Percentiles rank a stretch among this genome's conserved stretches.
These are phyloP conservation scores for Volucella inanis DNA, from an alignment of 2,888 invertebrate species.

Conservation along the genomic window DNA sequence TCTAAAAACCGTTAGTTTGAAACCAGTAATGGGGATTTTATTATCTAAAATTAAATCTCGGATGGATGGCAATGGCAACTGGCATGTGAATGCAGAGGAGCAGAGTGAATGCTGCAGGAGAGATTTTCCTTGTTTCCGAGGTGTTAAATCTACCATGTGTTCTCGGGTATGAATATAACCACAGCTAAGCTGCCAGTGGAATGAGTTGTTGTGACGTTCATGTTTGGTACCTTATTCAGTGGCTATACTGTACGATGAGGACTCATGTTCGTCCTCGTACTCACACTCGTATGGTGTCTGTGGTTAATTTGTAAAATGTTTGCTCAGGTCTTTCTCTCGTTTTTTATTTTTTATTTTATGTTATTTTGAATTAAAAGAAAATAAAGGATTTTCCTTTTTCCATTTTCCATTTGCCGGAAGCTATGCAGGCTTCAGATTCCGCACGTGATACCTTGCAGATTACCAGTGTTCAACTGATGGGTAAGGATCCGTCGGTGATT, in stretches of 20 bases:
- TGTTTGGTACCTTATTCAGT: neutral
- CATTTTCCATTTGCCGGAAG: conserved; percentile 49
- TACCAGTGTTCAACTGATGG: conserved; percentile 55
- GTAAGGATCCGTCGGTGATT: conserved; percentile 49
- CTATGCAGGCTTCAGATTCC: conserved; percentile 50
- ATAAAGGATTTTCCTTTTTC: conserved; percentile 21
- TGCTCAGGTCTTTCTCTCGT: conserved; percentile 22
- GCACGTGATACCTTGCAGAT: conserved; percentile 56
- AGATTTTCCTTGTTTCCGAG: conserved; percentile 69
- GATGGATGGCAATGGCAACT: conserved; percentile 54
- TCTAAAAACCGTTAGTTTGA: conserved; percentile 53
- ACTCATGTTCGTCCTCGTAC: too few species aligned
- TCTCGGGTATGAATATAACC: conserved; percentile 55
- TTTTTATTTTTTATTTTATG: neutral
- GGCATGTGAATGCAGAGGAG: conserved; percentile 22
- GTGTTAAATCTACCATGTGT: conserved; percentile 70
- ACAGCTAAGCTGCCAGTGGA: conserved; percentile 3
- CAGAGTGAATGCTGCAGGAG: conserved; percentile 12
- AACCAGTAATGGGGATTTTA: conserved; percentile 74
- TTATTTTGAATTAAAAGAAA: conserved; percentile 12
- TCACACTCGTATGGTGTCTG: conserved; percentile 12
- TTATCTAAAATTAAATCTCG: conserved; percentile 74
- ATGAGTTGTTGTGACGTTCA: conserved; percentile 43
- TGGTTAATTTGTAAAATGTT: conserved; percentile 59
- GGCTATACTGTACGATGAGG: neutral